These are phyloP conservation scores for Drosophila pachea DNA, from an alignment of 1,140 invertebrate genomes.

Conservation along the genomic window DNA sequence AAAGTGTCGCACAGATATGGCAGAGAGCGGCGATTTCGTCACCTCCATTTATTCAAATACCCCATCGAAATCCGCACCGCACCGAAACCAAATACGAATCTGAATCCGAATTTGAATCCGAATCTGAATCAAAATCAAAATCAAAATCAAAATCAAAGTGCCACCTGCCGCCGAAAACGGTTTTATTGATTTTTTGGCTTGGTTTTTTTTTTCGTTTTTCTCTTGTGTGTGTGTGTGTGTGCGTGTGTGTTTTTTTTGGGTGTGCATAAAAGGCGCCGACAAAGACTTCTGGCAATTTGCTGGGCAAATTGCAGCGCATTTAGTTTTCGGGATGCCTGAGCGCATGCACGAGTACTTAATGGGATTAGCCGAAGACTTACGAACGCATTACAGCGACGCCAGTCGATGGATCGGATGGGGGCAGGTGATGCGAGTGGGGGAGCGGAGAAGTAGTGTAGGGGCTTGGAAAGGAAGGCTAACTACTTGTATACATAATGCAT, in stretches of 20 bases:
- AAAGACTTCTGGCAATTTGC: slow-evolving; percentile 31
- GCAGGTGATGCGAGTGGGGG: no score
- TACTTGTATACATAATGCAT: slow-evolving; percentile 38
- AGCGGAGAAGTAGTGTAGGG: no score
- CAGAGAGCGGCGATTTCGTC: slow-evolving; percentile 39
- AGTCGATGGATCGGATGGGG: background rate
- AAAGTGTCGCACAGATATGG: slow-evolving; percentile 39
- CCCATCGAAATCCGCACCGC: no score
- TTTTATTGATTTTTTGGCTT: slow-evolving; percentile 23
- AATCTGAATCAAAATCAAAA: slow-evolving; percentile 1
- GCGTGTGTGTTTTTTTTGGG: background rate
- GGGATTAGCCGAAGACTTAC: slow-evolving; percentile 67
- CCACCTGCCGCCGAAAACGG: slow-evolving; percentile 41
- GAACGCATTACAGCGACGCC: slow-evolving; percentile 56
- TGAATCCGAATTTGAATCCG: background rate
- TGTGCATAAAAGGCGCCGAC: slow-evolving; percentile 42
- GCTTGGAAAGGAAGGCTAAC: no score
- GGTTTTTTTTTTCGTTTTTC: background rate
- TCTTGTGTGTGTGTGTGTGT: no score
- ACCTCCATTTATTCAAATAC: slow-evolving; percentile 23
- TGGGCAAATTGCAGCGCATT: slow-evolving; percentile 60
- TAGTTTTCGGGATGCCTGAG: slow-evolving; percentile 31
- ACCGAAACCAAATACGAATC: background rate
- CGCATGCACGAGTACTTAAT: slow-evolving; percentile 40
- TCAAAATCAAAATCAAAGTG: slow-evolving; percentile 36